A percentile compares a stretch with the other conserved stretches of the same genome.
These are phyloP conservation scores for Solea senegalensis DNA, from an alignment of 2,113 vertebrate species.

Conservation along the genomic window DNA sequence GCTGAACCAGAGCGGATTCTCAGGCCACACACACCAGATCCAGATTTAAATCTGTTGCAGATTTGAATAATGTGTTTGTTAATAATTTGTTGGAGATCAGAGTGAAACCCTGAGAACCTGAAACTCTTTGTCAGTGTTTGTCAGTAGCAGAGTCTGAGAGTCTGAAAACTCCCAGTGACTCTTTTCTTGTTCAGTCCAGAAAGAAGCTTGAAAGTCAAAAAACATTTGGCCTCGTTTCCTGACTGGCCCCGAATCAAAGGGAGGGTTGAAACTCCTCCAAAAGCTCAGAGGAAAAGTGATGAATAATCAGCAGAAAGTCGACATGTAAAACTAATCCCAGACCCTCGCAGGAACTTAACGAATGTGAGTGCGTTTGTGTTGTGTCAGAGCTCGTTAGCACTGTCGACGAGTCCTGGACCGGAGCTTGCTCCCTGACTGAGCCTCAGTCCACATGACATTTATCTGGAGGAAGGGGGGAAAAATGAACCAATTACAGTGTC, in stretches of 20 bases:
- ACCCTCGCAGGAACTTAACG: not conserved
- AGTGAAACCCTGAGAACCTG: not conserved
- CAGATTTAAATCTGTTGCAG: no score
- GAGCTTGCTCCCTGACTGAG: not conserved
- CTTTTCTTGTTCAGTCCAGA: slow-evolving; percentile 25
- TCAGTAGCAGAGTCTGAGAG: slow-evolving; percentile 2
- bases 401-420: not conserved
- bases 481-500: slow-evolving; percentile 10
- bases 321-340: slow-evolving; percentile 22
- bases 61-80: not conserved
- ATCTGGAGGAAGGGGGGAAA: slow-evolving; percentile 14
- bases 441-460: slow-evolving; percentile 5
- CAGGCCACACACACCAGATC: no score
- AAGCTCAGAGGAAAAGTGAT: slow-evolving; percentile 2
- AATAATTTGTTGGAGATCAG: no score
- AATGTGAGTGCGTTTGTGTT: not conserved
- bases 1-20: no score
- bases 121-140: not conserved
- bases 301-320: slow-evolving; percentile 19
- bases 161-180: not conserved
- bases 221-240: slow-evolving; percentile 23
- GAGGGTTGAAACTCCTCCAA: not conserved
- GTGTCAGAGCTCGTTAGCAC: slow-evolving; percentile 10
- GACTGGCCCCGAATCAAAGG: slow-evolving; percentile 26
- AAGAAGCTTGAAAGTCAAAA: not conserved